phyloP scores from a whole-genome alignment of 2,113 vertebrate genomes.

The Seriola rivoliana region DNA sequence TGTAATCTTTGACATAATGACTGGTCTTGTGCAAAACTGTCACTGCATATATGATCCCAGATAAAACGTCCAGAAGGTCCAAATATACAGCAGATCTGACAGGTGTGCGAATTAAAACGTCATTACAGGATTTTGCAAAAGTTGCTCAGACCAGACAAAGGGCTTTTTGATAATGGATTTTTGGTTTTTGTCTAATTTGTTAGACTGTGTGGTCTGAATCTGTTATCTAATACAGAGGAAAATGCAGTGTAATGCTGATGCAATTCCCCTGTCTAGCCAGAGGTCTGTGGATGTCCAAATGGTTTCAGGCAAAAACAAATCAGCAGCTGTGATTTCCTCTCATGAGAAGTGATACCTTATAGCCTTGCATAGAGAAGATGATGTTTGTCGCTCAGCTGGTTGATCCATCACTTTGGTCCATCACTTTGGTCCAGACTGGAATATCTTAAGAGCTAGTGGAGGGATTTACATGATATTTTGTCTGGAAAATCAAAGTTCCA shows the following conservation, averaged over 20 bases:
- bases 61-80: slow-evolving; percentile 28
- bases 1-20: slow-evolving; percentile 35
- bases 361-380: no score
- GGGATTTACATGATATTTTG: no score
- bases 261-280: not conserved
- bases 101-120: slow-evolving; percentile 39
- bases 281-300: not conserved
- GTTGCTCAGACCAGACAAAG: slow-evolving; percentile 28
- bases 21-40: not conserved
- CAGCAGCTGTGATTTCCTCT: slow-evolving; percentile 16
- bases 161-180: slow-evolving; percentile 32
- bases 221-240: slow-evolving; percentile 41
- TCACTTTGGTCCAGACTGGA: no score
- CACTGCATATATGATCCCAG: not conserved
- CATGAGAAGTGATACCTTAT: slow-evolving; percentile 1
- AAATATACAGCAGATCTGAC: slow-evolving; percentile 35
- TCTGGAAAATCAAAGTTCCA: no score
- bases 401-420: no score
- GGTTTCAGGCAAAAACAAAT: not conserved
- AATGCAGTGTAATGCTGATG: not conserved
- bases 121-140: slow-evolving; percentile 40
- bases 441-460: no score
- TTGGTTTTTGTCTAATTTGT: slow-evolving; percentile 27
- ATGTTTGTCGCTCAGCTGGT: no score
- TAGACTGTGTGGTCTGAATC: slow-evolving; percentile 2